These are phyloP conservation scores for Sebastes wilsoni DNA, from an alignment of 2,797 vertebrate genomes.

Conservation along the genomic window DNA sequence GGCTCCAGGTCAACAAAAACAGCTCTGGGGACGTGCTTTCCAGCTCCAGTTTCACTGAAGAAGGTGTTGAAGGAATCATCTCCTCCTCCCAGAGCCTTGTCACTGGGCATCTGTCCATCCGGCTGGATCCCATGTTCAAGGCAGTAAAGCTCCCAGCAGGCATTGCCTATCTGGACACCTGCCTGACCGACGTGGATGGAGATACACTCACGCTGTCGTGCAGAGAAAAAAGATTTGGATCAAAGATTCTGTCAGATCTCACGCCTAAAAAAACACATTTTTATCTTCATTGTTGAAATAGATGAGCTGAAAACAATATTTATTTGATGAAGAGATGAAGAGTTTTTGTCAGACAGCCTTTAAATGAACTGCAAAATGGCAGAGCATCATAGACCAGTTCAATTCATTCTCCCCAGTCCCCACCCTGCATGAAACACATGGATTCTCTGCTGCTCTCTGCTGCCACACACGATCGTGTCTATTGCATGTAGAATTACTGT, in stretches of 20 bases:
- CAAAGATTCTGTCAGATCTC: too few relatives aligned
- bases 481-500: too few relatives aligned
- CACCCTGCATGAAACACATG: not conserved
- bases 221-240: too few relatives aligned
- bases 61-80: conserved; percentile 56
- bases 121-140: conserved; percentile 60
- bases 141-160: conserved; percentile 73
- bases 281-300: too few relatives aligned
- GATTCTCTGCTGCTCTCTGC: too few relatives aligned
- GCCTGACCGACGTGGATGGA: conserved; percentile 69
- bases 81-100: conserved; percentile 51
- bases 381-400: too few relatives aligned
- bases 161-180: conserved; percentile 70
- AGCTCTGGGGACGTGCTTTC: conserved; percentile 55
- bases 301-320: too few relatives aligned
- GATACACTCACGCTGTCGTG: conserved; percentile 66
- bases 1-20: conserved; percentile 69
- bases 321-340: too few relatives aligned
- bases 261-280: too few relatives aligned
- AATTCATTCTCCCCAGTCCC: not conserved
- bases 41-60: conserved; percentile 72
- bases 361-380: too few relatives aligned
- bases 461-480: too few relatives aligned
- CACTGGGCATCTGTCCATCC: conserved; percentile 52
- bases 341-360: too few relatives aligned